Conservation (phyloP, 2,797 vertebrate species). For the Balearica regulorum region DNA sequence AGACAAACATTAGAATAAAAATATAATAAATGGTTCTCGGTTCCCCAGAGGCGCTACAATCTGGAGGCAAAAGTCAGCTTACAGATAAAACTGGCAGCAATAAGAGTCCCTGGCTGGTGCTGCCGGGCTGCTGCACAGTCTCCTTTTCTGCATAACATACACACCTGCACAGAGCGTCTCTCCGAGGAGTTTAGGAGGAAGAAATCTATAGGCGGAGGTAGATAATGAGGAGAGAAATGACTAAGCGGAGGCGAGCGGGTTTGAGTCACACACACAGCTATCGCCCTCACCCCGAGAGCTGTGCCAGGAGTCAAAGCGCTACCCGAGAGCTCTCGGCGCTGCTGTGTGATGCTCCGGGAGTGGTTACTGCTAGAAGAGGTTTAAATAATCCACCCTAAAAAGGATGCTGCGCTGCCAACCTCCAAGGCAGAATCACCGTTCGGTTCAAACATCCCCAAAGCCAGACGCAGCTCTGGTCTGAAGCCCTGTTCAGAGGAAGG, state of each 20-base stretch:
- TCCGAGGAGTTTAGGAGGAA: background rate
- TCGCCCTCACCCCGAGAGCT: background rate
- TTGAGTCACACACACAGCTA: background rate
- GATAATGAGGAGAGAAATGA: background rate
- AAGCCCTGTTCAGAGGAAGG: background rate
- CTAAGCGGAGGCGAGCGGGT: background rate
- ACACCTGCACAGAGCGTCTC: background rate
- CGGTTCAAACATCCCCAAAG: background rate
- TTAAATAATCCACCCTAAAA: background rate
- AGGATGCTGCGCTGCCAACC: background rate
- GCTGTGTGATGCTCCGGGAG: accelerated
- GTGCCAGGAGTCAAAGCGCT: background rate
- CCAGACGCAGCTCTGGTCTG: background rate
- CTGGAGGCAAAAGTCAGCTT: background rate
- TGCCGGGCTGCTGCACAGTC: background rate
- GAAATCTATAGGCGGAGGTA: background rate
- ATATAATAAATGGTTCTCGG: background rate
- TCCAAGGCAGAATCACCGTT: background rate
- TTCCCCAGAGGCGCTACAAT: background rate
- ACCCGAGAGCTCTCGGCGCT: background rate
- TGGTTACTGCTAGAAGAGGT: background rate
- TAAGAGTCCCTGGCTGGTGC: background rate
- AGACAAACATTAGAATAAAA: background rate
- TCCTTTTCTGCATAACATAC: background rate
- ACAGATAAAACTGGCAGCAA: background rate